Evolutionary conservation across 2,113 vertebrate species (phyloP), one percentile per base, ranked within the genome.

Genomic region (Indicator maculatus): DNA sequence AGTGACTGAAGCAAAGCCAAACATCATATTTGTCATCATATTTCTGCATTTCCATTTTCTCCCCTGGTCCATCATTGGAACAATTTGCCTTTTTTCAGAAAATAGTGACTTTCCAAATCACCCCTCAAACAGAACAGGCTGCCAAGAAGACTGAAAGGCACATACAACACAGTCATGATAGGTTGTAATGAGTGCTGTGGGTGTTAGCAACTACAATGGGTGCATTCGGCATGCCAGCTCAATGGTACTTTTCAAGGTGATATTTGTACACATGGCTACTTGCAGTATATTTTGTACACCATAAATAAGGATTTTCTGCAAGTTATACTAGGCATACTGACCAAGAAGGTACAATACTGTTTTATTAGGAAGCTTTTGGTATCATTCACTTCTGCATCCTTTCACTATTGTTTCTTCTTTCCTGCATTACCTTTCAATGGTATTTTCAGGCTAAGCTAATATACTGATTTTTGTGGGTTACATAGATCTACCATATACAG

Each of bases 1-100:
- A 90, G 73, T 20, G 55, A 94, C 55, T 89, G 81, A 95, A 90
- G 84, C 81, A 90, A 77, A 94, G 61, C 74, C 88, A 96, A 82
- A 56, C 50, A 80, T 89, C 10, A 0, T 64, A 93, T 86, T 93
- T 95, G 67, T 64, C 72, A 86, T 85, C 55, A 24, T 71, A 90
- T 88, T 92, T 64, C 60, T 82, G 64, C 41, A 91, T 93, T 94
- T 89, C 59, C n/a, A 72, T 90, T 93, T 85, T 84, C 36, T 79
- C 28, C 61, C 30, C 24, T 61, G 41, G 31, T 41, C 71, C 36
- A 56, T 74, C 64, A 83, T 2, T 93, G 78, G 63, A 93, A 76
- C 66, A 91, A 91, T 95, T 93, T 83, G 75, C 92, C 67, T 60
- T 93, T 44, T 93, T 93, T 83, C 33, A 63, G 56, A 91, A 93